Percentiles rank a stretch among this genome's conserved stretches.
Evolutionary conservation across 2,888 invertebrate genomes (phyloP).

Genomic region (Homarus gammarus): DNA sequence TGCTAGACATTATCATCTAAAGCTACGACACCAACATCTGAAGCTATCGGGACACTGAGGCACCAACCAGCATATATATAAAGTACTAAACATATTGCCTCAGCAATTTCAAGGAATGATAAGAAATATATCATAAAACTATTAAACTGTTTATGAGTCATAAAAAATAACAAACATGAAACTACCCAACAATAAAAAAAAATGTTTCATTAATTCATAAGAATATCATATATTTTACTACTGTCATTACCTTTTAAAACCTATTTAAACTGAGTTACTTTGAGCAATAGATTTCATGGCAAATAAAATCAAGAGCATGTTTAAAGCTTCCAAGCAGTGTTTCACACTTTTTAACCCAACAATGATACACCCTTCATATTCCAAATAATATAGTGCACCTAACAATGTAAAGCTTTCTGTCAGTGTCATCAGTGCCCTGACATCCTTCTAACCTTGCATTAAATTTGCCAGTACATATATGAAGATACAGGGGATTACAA

Average conservation of each 20-base stretch:
- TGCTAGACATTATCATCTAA: slow-evolving; percentile 70
- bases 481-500: slow-evolving; percentile 73
- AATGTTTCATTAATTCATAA: not conserved
- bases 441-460: slow-evolving; percentile 68
- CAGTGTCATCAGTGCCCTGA: slow-evolving; percentile 45
- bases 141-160: slow-evolving; percentile 8
- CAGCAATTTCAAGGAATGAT: not conserved
- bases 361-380: not conserved
- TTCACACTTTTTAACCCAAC: slow-evolving; percentile 23
- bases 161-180: slow-evolving; percentile 4
- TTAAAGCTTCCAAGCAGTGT: slow-evolving; percentile 47
- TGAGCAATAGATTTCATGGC: slow-evolving; percentile 47
- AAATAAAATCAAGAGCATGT: slow-evolving; percentile 24
- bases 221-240: slow-evolving; percentile 18
- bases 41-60: slow-evolving; percentile 59
- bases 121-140: not conserved
- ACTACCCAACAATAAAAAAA: not conserved
- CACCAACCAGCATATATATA: slow-evolving; percentile 10
- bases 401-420: slow-evolving; percentile 8
- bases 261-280: slow-evolving; percentile 42
- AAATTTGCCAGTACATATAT: slow-evolving; percentile 72
- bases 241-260: slow-evolving; percentile 16
- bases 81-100: not conserved
- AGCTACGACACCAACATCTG: slow-evolving; percentile 68
- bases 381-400: not conserved